Evolutionary conservation across 2,113 vertebrate species (phyloP), one percentile per base, ranked within the genome.

Genomic region (Pardalotus punctatus): DNA sequence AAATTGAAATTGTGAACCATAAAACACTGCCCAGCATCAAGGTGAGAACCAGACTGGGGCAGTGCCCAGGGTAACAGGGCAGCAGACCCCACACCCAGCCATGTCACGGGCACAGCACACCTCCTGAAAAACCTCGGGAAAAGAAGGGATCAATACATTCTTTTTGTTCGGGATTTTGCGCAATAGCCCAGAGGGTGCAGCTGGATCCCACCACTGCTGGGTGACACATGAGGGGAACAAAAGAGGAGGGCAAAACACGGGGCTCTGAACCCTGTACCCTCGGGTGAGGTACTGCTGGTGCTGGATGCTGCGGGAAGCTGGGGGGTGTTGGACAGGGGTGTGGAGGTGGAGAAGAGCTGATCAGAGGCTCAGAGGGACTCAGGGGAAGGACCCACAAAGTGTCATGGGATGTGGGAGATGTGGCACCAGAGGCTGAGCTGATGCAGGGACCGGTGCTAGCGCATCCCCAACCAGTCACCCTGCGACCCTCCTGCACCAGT

Each of bases 401-500:
- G n/a, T 33, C 2, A 10, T 4, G 33, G 33, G 38, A 25, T 58
- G 53, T 14, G 51, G 62, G 79, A 83, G 25, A n/a, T 2, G 11
- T 2, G 8, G 45, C 43, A 77, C 23, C 1, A 1, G 18, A 22
- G 31, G 80, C 13, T 79, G 76, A 74, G 53, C 29, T 4, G 0
- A 33, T 3, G 1, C 54, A 25, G 45, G 81, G 12, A 31, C 14
- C 2, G 1, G 38, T 54, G 51, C 9, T 48, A 29, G 12, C 0
- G 2, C 1, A 2, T 65, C 42, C 62, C 48, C 5, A 3, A 2
- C 8, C 35, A 36, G 58, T 7, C 31, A 13, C 33, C 25, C 25
- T 3, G 0, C 0, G 0, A 8, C 8, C 62, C 18, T 61, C 22
- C 48, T 24, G 27, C 4, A 5, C 29, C 8, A 0, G 12, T 28